Evolutionary conservation across 2,113 vertebrate species (phyloP).

Genomic region (Morone saxatilis): DNA sequence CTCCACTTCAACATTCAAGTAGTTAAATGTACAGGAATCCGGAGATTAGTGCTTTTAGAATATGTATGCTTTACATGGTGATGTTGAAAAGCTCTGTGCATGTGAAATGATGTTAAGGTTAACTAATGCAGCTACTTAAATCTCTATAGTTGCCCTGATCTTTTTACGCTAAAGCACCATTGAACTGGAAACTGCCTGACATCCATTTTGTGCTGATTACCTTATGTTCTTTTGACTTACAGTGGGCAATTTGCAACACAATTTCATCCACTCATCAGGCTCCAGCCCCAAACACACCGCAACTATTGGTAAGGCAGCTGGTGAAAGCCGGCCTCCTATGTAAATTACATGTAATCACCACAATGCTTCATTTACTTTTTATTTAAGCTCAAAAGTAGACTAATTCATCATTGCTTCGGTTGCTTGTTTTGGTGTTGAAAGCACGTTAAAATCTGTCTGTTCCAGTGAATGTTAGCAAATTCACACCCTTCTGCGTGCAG

Average conservation of each 20-base stretch:
- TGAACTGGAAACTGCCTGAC: constrained; percentile 44
- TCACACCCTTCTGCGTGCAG: constrained; percentile 39
- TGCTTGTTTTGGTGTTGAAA: constrained; percentile 53
- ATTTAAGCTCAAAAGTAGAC: constrained; percentile 47
- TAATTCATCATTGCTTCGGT: constrained; percentile 58
- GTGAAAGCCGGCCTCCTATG: constrained; percentile 48
- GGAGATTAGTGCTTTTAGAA: constrained; percentile 15
- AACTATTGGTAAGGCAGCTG: constrained; percentile 87
- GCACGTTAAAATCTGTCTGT: constrained; percentile 44
- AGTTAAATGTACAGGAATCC: constrained; percentile 16
- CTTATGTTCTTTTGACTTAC: constrained; percentile 78
- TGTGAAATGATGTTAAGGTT: constrained; percentile 8
- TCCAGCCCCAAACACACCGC: constrained; percentile 91
- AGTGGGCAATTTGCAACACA: constrained; percentile 92
- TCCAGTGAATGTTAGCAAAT: constrained; percentile 56
- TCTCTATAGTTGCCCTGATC: neutral
- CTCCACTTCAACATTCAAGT: constrained; percentile 4
- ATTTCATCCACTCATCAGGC: constrained; percentile 89
- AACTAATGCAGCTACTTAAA: constrained; percentile 6
- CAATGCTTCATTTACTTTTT: constrained; percentile 66
- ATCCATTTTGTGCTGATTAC: constrained; percentile 66
- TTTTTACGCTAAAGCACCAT: constrained; percentile 28
- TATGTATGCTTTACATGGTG: neutral
- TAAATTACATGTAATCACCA: constrained; percentile 57
- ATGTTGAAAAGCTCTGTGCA: constrained; percentile 2